phyloP scores from a whole-genome alignment of 2,888 invertebrate species.

The Thereva unica region DNA sequence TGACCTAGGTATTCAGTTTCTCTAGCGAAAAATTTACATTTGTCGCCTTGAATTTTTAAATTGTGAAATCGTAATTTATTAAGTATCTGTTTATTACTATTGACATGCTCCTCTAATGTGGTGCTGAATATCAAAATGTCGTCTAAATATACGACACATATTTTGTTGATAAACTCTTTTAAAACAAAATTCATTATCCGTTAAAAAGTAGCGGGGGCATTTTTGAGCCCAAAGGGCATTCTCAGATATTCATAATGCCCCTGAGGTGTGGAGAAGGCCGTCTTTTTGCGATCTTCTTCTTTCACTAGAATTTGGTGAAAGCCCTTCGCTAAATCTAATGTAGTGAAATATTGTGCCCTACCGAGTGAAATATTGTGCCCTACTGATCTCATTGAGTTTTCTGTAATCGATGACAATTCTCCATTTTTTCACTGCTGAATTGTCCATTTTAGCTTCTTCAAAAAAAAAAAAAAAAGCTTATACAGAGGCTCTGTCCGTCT shows the following conservation, averaged over 20 bases:
- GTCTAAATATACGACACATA: conserved; percentile 48
- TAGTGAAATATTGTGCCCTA: conserved; percentile 41
- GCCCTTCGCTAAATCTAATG: neutral
- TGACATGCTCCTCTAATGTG: too few relatives aligned
- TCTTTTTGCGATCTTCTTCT: conserved; percentile 17
- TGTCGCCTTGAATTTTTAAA: too few relatives aligned
- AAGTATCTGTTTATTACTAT: too few relatives aligned
- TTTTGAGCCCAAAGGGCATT: conserved; percentile 36
- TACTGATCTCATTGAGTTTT: conserved; percentile 42
- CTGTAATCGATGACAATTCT: conserved; percentile 43
- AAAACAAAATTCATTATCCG: conserved; percentile 43
- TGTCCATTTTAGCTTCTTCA: conserved; percentile 37
- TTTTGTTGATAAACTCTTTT: conserved; percentile 42
- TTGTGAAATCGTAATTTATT: too few relatives aligned
- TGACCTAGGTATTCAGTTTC: too few relatives aligned
- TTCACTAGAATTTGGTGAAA: conserved; percentile 46
- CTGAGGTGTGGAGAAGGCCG: conserved; percentile 16
- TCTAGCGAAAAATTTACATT: too few relatives aligned
- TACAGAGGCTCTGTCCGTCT: too few relatives aligned
- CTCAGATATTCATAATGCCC: conserved; percentile 36
- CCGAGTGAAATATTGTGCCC: conserved; percentile 45
- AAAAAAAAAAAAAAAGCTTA: too few relatives aligned
- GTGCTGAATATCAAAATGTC: conserved; percentile 42
- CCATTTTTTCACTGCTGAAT: conserved; percentile 40
- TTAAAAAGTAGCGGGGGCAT: conserved; percentile 31